Evolutionary conservation across 2,888 invertebrate species (phyloP).

Genomic region (Urechis unicinctus): DNA sequence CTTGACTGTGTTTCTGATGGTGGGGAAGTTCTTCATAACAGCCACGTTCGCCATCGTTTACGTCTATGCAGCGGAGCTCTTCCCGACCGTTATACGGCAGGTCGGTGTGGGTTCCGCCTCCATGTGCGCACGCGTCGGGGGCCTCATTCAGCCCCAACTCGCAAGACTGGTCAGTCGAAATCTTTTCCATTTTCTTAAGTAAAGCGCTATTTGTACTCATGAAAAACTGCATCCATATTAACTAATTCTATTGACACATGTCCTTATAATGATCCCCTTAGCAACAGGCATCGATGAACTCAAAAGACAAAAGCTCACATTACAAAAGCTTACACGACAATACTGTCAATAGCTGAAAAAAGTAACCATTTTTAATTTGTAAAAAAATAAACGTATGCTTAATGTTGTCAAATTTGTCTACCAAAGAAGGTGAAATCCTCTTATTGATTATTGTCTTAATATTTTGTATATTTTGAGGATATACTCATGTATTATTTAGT

Average conservation of each 20-base stretch:
- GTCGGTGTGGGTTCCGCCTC: conserved; percentile 13
- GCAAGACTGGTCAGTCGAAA: conserved; percentile 2
- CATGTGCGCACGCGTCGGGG: conserved; percentile 12
- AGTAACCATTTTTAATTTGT: no score
- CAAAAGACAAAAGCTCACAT: no score
- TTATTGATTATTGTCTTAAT: no score
- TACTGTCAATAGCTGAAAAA: no score
- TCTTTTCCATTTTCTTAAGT: neutral
- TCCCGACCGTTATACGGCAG: conserved; percentile 19
- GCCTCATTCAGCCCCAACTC: conserved; percentile 12
- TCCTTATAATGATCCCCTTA: neutral
- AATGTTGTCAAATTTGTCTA: no score
- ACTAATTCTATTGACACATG: neutral
- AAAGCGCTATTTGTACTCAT: neutral
- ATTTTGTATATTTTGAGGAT: no score
- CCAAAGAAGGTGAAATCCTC: no score
- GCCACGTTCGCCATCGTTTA: conserved; percentile 15
- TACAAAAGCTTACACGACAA: no score
- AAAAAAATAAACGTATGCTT: no score
- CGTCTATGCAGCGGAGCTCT: conserved; percentile 18
- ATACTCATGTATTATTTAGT: no score
- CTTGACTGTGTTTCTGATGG: conserved; percentile 6
- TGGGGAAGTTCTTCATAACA: conserved; percentile 14
- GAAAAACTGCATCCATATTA: no score
- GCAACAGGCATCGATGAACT: no score